phyloP scores from a whole-genome alignment of 2,888 invertebrate genomes.

The Drosophila paranaensis region DNA sequence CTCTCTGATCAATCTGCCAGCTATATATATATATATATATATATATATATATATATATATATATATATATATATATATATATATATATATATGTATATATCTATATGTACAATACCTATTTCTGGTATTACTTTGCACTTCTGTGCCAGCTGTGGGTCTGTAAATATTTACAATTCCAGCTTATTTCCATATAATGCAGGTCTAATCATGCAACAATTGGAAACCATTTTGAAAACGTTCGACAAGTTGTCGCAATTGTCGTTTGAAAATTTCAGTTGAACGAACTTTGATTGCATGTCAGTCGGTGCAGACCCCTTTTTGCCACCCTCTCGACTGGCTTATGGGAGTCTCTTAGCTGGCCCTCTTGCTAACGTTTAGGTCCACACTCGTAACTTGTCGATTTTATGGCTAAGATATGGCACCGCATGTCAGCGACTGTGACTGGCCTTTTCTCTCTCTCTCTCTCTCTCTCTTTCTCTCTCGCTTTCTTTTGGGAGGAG shows the following conservation, averaged over 20 bases:
- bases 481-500: slow-evolving; percentile 1
- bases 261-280: slow-evolving; percentile 57
- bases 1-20: not conserved
- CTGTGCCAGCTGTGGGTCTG: slow-evolving; percentile 2
- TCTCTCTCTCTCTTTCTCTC: not conserved
- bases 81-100: not conserved
- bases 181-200: slow-evolving; percentile 38
- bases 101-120: no score
- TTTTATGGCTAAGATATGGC: slow-evolving; percentile 62
- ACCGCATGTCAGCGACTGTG: slow-evolving; percentile 34
- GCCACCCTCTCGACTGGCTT: slow-evolving; percentile 1
- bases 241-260: slow-evolving; percentile 36
- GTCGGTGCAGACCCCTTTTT: slow-evolving; percentile 18
- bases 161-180: slow-evolving; percentile 1
- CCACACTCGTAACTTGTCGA: slow-evolving; percentile 52
- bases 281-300: slow-evolving; percentile 67
- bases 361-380: slow-evolving; percentile 32
- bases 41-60: no score
- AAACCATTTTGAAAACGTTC: slow-evolving; percentile 37
- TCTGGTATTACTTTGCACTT: not conserved
- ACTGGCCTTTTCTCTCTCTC: not conserved
- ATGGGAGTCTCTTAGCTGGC: not conserved
- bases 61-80: no score
- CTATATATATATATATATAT: not conserved
- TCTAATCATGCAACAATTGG: slow-evolving; percentile 50